Evolutionary conservation across 2,113 vertebrate genomes (phyloP), one percentile per base, ranked within the genome.

Genomic region (Notiomystis cincta): DNA sequence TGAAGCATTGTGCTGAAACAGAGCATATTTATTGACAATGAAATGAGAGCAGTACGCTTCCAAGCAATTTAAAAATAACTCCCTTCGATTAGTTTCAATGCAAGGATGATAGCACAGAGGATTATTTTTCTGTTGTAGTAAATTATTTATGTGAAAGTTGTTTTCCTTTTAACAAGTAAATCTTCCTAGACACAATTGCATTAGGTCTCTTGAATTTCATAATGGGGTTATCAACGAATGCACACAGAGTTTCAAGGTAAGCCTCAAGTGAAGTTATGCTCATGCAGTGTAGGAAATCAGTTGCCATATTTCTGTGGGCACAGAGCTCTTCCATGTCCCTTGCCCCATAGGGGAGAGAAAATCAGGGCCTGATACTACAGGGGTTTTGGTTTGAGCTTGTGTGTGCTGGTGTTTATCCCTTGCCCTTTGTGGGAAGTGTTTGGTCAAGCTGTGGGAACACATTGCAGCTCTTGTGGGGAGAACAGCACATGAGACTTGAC

Each of bases 1-100:
- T 30, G 69, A 93, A 95, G 53, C 31, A 13, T 77, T 94, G 92
- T 93, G 97, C 95, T 96, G 97, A 97, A 97, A 97, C 4, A 1
- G 76, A 97, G 66, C 51, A 8, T 89, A 96, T 96, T 95, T 98
- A 97, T 97, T 93, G 97, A 97, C 92, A 96, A 95, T 94, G 90
- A 97, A 97, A 98, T 0, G 82, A 97, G 95, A 98, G 89, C 93
- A 91, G 40, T 89, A 93, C 88, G 77, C 75, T 98, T 97, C 88
- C 96, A 96, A 96, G 92, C 96, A 95, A 97, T 97, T 98, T 97
- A 96, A 96, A 97, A 97, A 97, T 95, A 97, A 97, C 96, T 97
- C 81, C 70, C 73, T 97, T 98, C 37, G 78, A 94, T 96, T 95
- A 86, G 50, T 82, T 89, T 95, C 93, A 89, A 96, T 95, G 94